Base-by-base conservation (phyloP, 2,888 invertebrate genomes). In the Cephus pygmeus region DNA sequence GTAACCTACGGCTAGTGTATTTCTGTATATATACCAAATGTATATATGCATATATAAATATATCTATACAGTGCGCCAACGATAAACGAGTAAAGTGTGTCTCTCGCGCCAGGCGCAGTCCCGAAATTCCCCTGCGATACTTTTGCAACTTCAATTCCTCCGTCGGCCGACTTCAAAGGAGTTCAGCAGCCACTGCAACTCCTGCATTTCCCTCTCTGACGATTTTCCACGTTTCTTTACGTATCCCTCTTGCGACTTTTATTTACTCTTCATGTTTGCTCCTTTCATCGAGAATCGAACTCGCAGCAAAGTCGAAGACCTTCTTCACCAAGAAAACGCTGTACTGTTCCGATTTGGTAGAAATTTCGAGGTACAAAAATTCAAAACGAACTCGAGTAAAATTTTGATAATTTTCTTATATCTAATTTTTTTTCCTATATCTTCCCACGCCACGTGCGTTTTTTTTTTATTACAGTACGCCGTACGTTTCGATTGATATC, bases 51-150 rank as follows among this genome's bases (percentile, higher is more conserved):
- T 2, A 23, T 9, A 56, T 2, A 56, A 56, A 23, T 56, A 23
- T 56, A 56, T 56, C 23, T 23, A 15, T 23, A 56, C 9, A 23
- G 23, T 23, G 56, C 9, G 0, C 23, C 23, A 56, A 23, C 23
- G 56, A 1, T 23, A 56, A 56, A 56, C 56, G 23, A 23, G 15
- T 40, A 15, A 40, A 4, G 15, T 15, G 56, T 23, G 80, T 82
- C 81, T 82, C 81, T 81, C 75, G 80, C 84, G 81, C n/a, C 77
- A 80, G 85, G 80, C 82, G 75, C 75, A 56, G 73, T 69, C 79
- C 76, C 76, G 80, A 75, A 80, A 83, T 82, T 56, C 79, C 80
- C 75, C 81, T n/a, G 75, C 75, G 76, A 75, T 79, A 69, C 74
- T 40, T 69, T 73, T 40, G 73, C 69, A 68, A 69, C 33, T 73